Evolutionary conservation across 1,140 invertebrate species (phyloP), one percentile per base, ranked within the genome.

Genomic region (Diabrotica undecimpunctata): DNA sequence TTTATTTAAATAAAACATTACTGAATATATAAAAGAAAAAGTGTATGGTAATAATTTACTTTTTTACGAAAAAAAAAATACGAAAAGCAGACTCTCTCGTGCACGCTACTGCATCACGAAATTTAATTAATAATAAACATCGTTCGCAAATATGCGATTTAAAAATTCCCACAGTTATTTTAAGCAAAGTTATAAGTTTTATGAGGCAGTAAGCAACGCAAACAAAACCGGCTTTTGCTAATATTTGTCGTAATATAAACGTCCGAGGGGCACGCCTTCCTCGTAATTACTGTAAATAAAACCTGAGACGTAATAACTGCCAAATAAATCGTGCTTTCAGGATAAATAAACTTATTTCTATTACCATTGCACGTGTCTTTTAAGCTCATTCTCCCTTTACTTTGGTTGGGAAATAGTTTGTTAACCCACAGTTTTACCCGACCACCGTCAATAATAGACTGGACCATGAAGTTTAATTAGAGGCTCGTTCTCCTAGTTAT

Each of bases 201-300:
- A 62, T 52, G 61, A 62, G 51, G 61, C 61, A 51, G 61, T 37
- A 54, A 36, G 25, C 51, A 38, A 54, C 10, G 54, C 61, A 54
- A 54, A 62, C 51, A 39, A 46, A 46, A 46, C 35, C 61, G n/a
- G 61, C 51, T 54, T 54, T 54, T 35, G 61, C 61, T 37, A 60
- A 60, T 60, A 50, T 60, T 60, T 60, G 58, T 60, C 58, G 50
- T 46, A 46, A 46, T 35, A 62, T 62, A 54, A 54, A 39, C 10
- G 61, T 9, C 14, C 36, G 9, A 39, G 9, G 52, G 51, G 25
- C 61, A 54, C 61, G 61, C 61, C 61, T 60, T 25, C 37, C 35
- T n/a, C 36, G 61, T 62, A 52, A 62, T 62, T 62, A 13, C 51
- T 38, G 36, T 51, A 46, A 62, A 62, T 62, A 62, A 62, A 62